Percentiles rank a stretch among this genome's conserved stretches.
These are phyloP conservation scores for Silurus lanzhouensis DNA, from an alignment of 2,797 vertebrate genomes.

Conservation along the genomic window DNA sequence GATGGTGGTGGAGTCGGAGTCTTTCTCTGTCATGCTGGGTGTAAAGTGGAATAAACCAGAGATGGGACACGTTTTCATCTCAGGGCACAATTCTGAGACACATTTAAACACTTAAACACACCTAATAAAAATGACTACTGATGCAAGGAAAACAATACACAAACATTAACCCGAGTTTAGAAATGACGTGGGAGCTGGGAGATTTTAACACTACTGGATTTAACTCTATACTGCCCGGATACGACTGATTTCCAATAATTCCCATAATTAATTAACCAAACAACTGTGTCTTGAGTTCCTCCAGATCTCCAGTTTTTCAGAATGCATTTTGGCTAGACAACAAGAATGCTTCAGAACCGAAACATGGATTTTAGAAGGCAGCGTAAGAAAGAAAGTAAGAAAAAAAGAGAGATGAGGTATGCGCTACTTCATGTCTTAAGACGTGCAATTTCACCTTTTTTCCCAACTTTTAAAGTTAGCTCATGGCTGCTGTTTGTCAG, in stretches of 20 bases:
- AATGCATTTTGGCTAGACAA: constrained; percentile 6
- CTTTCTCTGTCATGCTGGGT: not conserved
- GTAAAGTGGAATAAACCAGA: not conserved
- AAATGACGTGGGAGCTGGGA: too few relatives aligned
- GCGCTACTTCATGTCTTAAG: constrained; percentile 4
- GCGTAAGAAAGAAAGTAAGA: not conserved
- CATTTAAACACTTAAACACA: not conserved
- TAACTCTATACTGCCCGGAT: not conserved
- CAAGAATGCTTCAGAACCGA: constrained; percentile 15
- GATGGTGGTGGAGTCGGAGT: not conserved
- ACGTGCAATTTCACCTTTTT: constrained; percentile 20
- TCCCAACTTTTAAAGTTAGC: not conserved
- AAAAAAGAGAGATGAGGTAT: constrained; percentile 16
- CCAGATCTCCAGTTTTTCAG: not conserved
- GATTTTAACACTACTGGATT: not conserved
- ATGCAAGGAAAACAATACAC: not conserved
- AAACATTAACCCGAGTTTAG: not conserved
- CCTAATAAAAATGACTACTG: not conserved
- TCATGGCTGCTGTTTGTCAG: constrained; percentile 1
- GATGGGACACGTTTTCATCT: not conserved
- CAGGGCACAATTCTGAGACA: not conserved
- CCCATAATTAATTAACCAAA: not conserved
- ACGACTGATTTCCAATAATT: not conserved
- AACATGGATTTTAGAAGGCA: constrained; percentile 20
- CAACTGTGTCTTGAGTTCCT: not conserved